Evolutionary conservation across 30 jellyfish, hydroid and myxozoan species (phyloP).

Genomic region (Hydra vulgaris): DNA sequence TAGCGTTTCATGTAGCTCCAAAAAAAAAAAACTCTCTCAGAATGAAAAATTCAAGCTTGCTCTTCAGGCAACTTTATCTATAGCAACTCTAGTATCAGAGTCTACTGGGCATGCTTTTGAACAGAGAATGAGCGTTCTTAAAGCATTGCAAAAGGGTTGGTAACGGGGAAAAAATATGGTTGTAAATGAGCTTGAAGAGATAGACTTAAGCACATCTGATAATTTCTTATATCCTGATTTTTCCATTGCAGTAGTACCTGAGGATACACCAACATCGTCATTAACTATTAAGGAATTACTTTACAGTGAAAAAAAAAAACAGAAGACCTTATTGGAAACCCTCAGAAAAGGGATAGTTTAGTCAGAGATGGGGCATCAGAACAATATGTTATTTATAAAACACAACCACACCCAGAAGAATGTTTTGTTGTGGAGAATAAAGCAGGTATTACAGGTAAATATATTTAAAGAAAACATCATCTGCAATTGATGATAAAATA

Average conservation of each 20-base stretch:
- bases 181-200: neutral
- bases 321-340: neutral
- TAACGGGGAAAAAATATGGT: neutral
- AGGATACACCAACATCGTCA: neutral
- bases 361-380: neutral
- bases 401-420: neutral
- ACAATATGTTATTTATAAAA: neutral
- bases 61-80: no score
- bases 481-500: neutral
- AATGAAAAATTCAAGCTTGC: neutral
- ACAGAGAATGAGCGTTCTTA: neutral
- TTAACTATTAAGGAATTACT: neutral
- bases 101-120: neutral
- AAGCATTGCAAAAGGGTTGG: neutral
- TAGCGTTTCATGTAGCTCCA: neutral
- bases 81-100: no score
- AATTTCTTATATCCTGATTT: neutral
- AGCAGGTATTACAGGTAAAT: neutral
- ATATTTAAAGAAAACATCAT: no score
- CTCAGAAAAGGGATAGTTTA: neutral
- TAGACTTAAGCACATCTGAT: neutral
- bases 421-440: neutral
- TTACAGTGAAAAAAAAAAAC: neutral
- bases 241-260: neutral
- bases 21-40: neutral